Percentiles rank a stretch among this genome's conserved stretches.
These are phyloP conservation scores for Malaclemys terrapin DNA, from an alignment of 2,113 vertebrate species.

Conservation along the genomic window DNA sequence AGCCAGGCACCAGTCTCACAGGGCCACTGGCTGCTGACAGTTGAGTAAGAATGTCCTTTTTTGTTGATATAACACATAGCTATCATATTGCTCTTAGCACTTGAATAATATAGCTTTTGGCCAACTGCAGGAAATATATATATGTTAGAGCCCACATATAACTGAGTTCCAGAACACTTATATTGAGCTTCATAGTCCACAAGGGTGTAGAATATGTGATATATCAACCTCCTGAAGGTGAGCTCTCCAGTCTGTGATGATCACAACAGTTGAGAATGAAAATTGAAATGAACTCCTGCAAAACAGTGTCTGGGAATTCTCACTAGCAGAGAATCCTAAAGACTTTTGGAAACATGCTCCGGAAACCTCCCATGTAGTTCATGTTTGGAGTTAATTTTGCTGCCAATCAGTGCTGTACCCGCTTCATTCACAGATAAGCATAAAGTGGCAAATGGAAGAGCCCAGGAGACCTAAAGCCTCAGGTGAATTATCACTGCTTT, in stretches of 20 bases:
- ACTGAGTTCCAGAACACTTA: conserved; percentile 1
- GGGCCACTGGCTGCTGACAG: not conserved
- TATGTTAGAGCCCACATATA: not conserved
- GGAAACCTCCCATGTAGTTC: not conserved
- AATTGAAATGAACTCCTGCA: conserved; percentile 60
- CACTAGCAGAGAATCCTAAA: conserved; percentile 40
- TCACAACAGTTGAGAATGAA: conserved; percentile 57
- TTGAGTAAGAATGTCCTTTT: not conserved
- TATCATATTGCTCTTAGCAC: not conserved
- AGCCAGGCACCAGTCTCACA: not conserved
- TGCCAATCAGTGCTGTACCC: conserved; percentile 8
- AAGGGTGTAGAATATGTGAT: fast-evolving
- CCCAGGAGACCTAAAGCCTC: not conserved
- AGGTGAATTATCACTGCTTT: not conserved
- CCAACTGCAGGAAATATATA: not conserved
- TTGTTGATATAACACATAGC: not conserved
- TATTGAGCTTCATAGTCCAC: not conserved
- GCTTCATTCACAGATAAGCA: not conserved
- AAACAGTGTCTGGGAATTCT: conserved; percentile 38
- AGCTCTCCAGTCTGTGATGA: conserved; percentile 45
- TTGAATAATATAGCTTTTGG: not conserved
- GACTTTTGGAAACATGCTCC: conserved; percentile 10
- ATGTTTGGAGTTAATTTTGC: conserved; percentile 16
- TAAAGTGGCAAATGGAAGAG: not conserved
- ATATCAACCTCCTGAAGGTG: not conserved